A percentile compares a stretch with the other conserved stretches of the same genome.
These are phyloP conservation scores for Branchipolynoe longqiensis DNA, from an alignment of 2,888 invertebrate genomes.

Conservation along the genomic window DNA sequence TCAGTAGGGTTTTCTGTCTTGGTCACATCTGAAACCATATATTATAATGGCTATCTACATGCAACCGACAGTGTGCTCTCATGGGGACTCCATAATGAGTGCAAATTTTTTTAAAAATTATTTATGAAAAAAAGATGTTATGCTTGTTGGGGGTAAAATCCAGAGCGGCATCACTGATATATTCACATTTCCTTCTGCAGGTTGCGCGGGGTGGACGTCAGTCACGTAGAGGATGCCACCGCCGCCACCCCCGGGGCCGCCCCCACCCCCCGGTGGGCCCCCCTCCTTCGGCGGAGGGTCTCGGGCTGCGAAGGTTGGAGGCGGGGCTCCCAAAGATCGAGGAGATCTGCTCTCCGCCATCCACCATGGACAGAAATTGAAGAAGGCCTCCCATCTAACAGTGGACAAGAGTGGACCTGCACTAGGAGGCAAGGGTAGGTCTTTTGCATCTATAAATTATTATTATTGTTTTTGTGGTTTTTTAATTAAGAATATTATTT, in stretches of 20 bases:
- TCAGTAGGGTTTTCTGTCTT: no score
- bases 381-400: conserved; percentile 10
- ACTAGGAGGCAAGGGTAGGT: conserved; percentile 9
- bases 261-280: neutral
- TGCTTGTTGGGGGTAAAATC: no score
- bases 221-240: neutral
- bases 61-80: no score
- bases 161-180: no score
- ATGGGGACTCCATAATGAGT: no score
- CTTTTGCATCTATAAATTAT: no score
- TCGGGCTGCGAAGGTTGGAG: neutral
- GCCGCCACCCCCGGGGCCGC: conserved; percentile 5
- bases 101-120: no score
- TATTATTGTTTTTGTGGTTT: no score
- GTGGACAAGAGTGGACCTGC: conserved; percentile 31
- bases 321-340: neutral
- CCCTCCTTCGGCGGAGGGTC: neutral
- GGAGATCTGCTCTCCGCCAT: neutral
- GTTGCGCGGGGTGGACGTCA: neutral
- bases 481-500: no score
- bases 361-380: neutral
- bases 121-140: no score
- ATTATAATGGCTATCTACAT: no score
- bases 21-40: no score
- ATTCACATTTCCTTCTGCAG: neutral